Base-by-base conservation (phyloP, 2,888 invertebrate species). In the Balanococcus diminutus region DNA sequence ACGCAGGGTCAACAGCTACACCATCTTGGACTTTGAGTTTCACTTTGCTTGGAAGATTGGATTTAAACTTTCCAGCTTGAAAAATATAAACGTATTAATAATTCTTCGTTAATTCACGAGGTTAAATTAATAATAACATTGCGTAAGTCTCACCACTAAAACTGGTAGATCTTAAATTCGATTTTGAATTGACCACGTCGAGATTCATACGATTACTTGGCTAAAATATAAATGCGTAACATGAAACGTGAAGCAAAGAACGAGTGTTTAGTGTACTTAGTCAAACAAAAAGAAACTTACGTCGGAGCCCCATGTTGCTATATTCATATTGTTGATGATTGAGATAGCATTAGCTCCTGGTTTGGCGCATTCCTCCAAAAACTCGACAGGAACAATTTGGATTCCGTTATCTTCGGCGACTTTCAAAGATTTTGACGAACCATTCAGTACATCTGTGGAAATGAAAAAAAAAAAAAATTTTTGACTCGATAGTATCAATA, bases 1-100 rank as follows among this genome's bases (percentile, higher is more conserved):
- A 96, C 51, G 96, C 96, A 0, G 98, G 97, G 91, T 99, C 99
- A 0, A 99, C 98, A 0, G 96, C 96, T 0, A 94, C 93, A 0
- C 98, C 98, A 86, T 93, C 94, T 90, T 96, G 96, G 22, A 96
- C 90, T 86, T 92, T 93, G 87, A 96, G 89, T 88, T 93, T 95
- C 46, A 94, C 89, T 87, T 92, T 94, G 4, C 81, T 36, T 6
- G 84, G 84, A 5, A 84, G 36, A n/a, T 31, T 82, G 11, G 84
- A 84, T 16, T 84, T 84, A 36, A 9, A 84, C 25, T 39, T 61
- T 19, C 84, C 84, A 32, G 2, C n/a, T 19, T 25, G 2, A 39
- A 39, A 72, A 25, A 16, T 16, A 25, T 36, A 32, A 25, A 79
- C 6, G 19, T n/a, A n/a, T n/a, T n/a, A 75, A 25, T 25, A 8